A percentile compares a stretch with the other conserved stretches of the same genome.
These are phyloP conservation scores for Synanthedon formicaeformis DNA, from an alignment of 2,888 invertebrate genomes.

Conservation along the genomic window DNA sequence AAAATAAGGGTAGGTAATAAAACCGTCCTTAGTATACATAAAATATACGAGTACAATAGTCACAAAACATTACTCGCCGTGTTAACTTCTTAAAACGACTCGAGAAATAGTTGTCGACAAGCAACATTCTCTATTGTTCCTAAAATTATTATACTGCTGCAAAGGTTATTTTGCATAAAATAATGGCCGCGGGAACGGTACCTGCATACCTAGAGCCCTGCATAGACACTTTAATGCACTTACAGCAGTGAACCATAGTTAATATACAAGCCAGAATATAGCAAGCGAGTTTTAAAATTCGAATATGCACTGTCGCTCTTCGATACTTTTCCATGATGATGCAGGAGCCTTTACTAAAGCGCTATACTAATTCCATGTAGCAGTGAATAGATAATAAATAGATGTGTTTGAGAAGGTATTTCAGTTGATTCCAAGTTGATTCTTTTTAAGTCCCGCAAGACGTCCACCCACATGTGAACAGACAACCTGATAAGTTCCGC, in stretches of 20 bases:
- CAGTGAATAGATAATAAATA: too few relatives aligned
- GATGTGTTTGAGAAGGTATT: too few relatives aligned
- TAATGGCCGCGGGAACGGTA: slow-evolving; percentile 32
- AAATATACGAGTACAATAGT: too few relatives aligned
- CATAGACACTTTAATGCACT: slow-evolving; percentile 47
- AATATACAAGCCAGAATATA: slow-evolving; percentile 28
- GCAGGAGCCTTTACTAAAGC: too few relatives aligned
- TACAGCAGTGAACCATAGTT: slow-evolving; percentile 28
- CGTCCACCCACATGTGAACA: too few relatives aligned
- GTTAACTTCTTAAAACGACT: neutral
- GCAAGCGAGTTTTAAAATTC: slow-evolving; percentile 19
- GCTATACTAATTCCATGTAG: too few relatives aligned
- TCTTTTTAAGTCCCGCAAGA: too few relatives aligned
- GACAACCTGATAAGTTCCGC: too few relatives aligned
- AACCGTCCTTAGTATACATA: too few relatives aligned
- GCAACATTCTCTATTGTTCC: slow-evolving; percentile 42
- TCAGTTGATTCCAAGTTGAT: too few relatives aligned
- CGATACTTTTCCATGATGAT: too few relatives aligned
- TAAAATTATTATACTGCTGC: slow-evolving; percentile 40
- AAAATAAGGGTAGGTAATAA: too few relatives aligned
- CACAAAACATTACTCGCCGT: neutral
- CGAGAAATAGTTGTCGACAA: slow-evolving; percentile 12
- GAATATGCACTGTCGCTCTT: neutral
- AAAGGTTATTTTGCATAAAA: slow-evolving; percentile 52
- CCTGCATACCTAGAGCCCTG: slow-evolving; percentile 19